Evolutionary conservation across 2,888 invertebrate genomes (phyloP).

Genomic region (Perizoma affinitatum): DNA sequence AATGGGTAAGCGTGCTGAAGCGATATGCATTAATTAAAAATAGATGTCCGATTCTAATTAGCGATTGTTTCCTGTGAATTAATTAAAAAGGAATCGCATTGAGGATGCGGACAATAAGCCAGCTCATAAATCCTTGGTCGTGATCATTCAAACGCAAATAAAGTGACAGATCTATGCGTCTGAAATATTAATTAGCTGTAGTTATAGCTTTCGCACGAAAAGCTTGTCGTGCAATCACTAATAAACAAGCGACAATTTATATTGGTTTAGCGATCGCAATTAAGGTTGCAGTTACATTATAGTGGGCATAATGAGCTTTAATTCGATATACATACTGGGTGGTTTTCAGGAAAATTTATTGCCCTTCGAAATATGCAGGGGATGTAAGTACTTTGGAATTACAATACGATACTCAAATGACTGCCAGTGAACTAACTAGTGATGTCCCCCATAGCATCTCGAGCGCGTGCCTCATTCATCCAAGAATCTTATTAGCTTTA

Average conservation of each 20-base stretch:
- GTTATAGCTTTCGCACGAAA: slow-evolving; percentile 27
- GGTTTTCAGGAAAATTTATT: slow-evolving; percentile 4
- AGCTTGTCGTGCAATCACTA: slow-evolving; percentile 12
- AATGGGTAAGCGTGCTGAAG: slow-evolving; percentile 13
- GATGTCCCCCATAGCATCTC: slow-evolving; percentile 49
- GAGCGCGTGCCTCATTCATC: slow-evolving; percentile 47
- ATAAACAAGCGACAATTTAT: slow-evolving; percentile 23
- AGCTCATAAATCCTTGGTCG: slow-evolving; percentile 37
- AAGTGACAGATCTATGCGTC: slow-evolving; percentile 33
- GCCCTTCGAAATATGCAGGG: not conserved
- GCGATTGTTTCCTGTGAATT: slow-evolving; percentile 36
- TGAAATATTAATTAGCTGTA: slow-evolving; percentile 36
- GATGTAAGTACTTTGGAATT: slow-evolving; percentile 57
- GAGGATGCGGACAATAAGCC: slow-evolving; percentile 36
- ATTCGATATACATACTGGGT: slow-evolving; percentile 10
- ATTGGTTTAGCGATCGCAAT: slow-evolving; percentile 16
- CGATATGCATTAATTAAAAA: slow-evolving; percentile 22
- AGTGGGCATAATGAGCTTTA: slow-evolving; percentile 6
- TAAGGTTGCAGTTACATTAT: slow-evolving; percentile 12
- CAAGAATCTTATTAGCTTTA: slow-evolving; percentile 52
- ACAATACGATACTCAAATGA: slow-evolving; percentile 41
- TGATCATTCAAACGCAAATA: slow-evolving; percentile 34
- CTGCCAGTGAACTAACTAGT: slow-evolving; percentile 53
- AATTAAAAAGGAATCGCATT: slow-evolving; percentile 36
- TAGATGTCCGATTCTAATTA: slow-evolving; percentile 18